Conservation (phyloP, 2,888 invertebrate genomes). For the Lochmaea capreae region DNA sequence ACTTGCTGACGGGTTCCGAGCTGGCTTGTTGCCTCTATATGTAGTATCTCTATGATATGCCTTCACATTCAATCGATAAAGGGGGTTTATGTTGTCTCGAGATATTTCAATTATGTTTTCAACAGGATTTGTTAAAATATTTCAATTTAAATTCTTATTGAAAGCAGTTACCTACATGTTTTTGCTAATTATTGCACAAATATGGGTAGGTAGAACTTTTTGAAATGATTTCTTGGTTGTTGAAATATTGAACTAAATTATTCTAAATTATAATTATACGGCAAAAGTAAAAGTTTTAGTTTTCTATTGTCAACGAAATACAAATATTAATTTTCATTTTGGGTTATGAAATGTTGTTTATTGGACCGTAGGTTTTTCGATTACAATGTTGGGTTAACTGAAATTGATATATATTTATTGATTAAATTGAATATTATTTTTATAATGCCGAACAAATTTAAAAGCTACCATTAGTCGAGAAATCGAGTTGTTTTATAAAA, state of each 20-base stretch:
- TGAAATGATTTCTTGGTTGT: background rate
- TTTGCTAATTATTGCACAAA: background rate
- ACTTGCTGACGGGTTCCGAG: too few relatives aligned
- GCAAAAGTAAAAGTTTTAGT: background rate
- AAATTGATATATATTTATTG: background rate
- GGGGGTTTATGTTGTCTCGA: too few relatives aligned
- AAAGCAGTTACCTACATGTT: background rate
- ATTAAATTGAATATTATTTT: too few relatives aligned
- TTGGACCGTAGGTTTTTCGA: background rate
- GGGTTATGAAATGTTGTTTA: background rate
- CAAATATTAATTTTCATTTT: slow-evolving; percentile 1
- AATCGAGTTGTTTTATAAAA: too few relatives aligned
- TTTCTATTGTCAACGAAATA: slow-evolving; percentile 6
- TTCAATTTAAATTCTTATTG: background rate
- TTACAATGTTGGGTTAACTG: background rate
- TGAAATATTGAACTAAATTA: background rate
- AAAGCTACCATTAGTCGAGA: too few relatives aligned
- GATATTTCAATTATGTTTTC: too few relatives aligned
- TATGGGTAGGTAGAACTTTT: background rate
- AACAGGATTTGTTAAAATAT: background rate
- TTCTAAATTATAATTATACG: background rate
- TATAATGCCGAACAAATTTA: too few relatives aligned
- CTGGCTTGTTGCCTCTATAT: too few relatives aligned
- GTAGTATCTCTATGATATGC: too few relatives aligned
- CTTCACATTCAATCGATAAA: too few relatives aligned